Base-by-base conservation (phyloP, 2,797 vertebrate genomes). In the Malurus leucopterus region DNA sequence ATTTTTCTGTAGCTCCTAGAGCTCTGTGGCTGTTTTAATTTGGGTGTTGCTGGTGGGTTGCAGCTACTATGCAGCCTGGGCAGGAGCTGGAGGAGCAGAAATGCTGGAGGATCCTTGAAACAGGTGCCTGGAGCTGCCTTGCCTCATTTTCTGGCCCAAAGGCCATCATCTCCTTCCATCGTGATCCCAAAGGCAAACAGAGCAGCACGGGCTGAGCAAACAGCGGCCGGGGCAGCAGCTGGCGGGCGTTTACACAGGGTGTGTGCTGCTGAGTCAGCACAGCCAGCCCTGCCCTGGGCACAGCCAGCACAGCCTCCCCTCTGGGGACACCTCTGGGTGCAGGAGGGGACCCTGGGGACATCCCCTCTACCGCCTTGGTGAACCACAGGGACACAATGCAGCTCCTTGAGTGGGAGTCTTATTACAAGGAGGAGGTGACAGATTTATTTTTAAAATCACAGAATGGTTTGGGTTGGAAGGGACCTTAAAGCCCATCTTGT, bases 171-270 rank as follows among this genome's bases (percentile, higher is more conserved):
- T 90, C 81, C 81, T 69, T 86, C 75, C 62, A 70, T 83, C 78
- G 88, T 95, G 95, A 95, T 94, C 78, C 78, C 2, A 17, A 95
- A 93, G 88, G 78, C 91, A 94, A 95, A 95, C 88, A 94, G 79
- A 93, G 81, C 14, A 0, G 11, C 1, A 4, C 1, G 3, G 75
- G 78, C 92, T 95, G 81, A 93, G 90, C 91, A 95, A 95, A 95
- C 92, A 95, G 86, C 0, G 8, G 75, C 84, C 0, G 1, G 73
- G 64, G 81, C 71, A 88, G 93, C 95, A 95, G 95, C 91, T 95
- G 95, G 88, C 47, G 0, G 51, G 72, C 32, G 21, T 95, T 95
- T 95, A 87, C 94, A 90, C 78, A 90, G 93, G 93, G 91, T 8
- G 63, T 71, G 76, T 2, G 29, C 47, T 4, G 86, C 91, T 92